Conservation (phyloP, 2,113 vertebrate species). For the Barbus barbus region DNA sequence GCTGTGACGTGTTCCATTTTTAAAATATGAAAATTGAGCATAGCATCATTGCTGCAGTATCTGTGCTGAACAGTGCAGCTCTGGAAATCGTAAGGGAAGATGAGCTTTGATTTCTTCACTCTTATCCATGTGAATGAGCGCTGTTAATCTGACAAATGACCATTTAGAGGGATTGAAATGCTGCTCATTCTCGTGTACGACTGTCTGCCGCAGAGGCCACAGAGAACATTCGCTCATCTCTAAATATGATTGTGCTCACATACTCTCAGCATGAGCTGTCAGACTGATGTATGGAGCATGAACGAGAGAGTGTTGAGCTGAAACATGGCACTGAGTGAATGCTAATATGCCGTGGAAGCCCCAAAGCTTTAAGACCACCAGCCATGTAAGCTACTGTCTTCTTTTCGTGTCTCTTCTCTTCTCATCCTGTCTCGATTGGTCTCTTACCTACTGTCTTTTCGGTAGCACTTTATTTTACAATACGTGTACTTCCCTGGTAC, state of each 20-base stretch:
- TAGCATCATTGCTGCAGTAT: background rate
- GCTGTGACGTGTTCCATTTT: background rate
- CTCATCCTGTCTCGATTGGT: background rate
- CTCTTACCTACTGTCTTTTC: background rate
- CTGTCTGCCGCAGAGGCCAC: background rate
- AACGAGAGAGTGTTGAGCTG: constrained; percentile 27
- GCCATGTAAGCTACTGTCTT: background rate
- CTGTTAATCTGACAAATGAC: constrained; percentile 37
- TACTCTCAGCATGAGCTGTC: constrained; percentile 29
- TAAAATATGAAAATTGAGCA: background rate
- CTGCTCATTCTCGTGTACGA: background rate
- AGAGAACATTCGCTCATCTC: constrained; percentile 10
- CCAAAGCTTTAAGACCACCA: constrained; percentile 18
- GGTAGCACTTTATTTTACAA: too few relatives aligned
- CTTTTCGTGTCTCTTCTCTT: background rate
- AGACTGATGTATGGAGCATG: constrained; percentile 10
- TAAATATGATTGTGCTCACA: constrained; percentile 30
- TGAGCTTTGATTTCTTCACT: constrained; percentile 9
- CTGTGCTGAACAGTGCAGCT: background rate
- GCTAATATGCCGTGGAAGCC: constrained; percentile 18
- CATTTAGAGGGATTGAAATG: constrained; percentile 16
- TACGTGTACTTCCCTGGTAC: too few relatives aligned
- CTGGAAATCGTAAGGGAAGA: constrained; percentile 2
- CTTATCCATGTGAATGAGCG: constrained; percentile 12
- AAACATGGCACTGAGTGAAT: constrained; percentile 29